Evolutionary conservation across 1,140 invertebrate species (phyloP).

Genomic region (Micrasema minimum): DNA sequence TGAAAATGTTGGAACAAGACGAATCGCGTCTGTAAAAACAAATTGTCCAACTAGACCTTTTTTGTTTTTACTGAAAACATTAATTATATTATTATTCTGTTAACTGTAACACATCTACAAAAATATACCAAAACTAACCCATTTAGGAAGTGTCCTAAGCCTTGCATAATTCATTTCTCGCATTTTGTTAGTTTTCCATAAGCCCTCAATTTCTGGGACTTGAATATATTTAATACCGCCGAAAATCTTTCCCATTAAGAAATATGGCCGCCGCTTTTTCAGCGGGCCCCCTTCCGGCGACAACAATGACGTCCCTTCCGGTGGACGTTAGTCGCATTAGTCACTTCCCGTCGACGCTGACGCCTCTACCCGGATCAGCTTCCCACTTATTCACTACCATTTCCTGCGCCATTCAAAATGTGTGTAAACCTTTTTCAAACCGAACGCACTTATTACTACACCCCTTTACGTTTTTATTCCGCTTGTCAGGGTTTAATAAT

Average conservation of each 20-base stretch:
- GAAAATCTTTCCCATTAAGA: constrained; percentile 25
- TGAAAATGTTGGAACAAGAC: no score
- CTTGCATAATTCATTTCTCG: no score
- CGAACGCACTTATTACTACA: constrained; percentile 2
- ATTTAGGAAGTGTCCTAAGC: no score
- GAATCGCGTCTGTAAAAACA: no score
- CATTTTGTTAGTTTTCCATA: no score
- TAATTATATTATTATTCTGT: no score
- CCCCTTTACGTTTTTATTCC: background rate
- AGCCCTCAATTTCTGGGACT: background rate
- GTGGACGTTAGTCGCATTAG: constrained; percentile 29
- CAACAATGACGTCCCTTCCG: constrained; percentile 30
- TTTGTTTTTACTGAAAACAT: no score
- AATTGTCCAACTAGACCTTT: no score
- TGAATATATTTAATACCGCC: constrained; percentile 18
- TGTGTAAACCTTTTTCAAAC: constrained; percentile 32
- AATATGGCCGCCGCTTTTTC: constrained; percentile 26
- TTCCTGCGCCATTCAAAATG: constrained; percentile 24
- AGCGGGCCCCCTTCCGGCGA: constrained; percentile 20
- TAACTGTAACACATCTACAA: no score
- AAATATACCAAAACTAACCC: no score
- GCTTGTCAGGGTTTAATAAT: no score
- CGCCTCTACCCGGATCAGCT: constrained; percentile 35
- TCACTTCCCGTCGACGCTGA: constrained; percentile 30
- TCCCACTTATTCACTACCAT: constrained; percentile 30